Percentiles rank a stretch among this genome's conserved stretches.
phyloP scores from a whole-genome alignment of 2,113 vertebrate genomes.

The Mohoua ochrocephala region DNA sequence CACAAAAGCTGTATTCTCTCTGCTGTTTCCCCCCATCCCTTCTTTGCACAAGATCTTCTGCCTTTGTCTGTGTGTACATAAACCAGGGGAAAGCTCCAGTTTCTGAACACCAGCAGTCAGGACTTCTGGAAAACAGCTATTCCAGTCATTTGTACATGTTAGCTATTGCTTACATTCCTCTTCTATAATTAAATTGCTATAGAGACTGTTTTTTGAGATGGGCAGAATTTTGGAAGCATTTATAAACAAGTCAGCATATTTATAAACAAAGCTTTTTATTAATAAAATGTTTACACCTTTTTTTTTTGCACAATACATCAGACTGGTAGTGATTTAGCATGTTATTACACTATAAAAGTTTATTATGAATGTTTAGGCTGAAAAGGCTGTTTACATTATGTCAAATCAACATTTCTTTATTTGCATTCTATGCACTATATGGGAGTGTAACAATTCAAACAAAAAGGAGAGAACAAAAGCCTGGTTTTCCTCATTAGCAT shows the following conservation, averaged over 20 bases:
- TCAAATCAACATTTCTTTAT: slow-evolving; percentile 49
- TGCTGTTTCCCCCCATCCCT: not conserved
- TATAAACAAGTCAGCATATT: not conserved
- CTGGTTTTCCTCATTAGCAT: slow-evolving; percentile 62
- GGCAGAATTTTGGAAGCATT: not conserved
- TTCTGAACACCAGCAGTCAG: not conserved
- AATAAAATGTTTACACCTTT: slow-evolving; percentile 83
- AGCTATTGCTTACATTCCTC: not conserved
- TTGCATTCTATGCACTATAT: slow-evolving; percentile 41
- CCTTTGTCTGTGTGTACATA: not conserved
- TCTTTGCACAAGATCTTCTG: not conserved
- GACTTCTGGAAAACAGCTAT: not conserved
- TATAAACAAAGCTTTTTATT: slow-evolving; percentile 82
- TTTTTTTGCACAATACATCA: slow-evolving; percentile 73
- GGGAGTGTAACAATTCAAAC: slow-evolving; percentile 41
- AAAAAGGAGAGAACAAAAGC: slow-evolving; percentile 47
- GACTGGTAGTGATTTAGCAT: slow-evolving; percentile 65
- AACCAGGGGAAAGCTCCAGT: not conserved
- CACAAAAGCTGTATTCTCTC: slow-evolving; percentile 34
- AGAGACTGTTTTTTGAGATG: not conserved
- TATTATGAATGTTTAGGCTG: slow-evolving; percentile 55
- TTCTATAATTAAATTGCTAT: not conserved
- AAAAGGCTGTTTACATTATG: slow-evolving; percentile 55
- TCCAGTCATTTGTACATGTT: not conserved
- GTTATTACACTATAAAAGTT: slow-evolving; percentile 65